These are phyloP conservation scores for Alethe diademata DNA, from an alignment of 2,113 vertebrate genomes.

Conservation along the genomic window DNA sequence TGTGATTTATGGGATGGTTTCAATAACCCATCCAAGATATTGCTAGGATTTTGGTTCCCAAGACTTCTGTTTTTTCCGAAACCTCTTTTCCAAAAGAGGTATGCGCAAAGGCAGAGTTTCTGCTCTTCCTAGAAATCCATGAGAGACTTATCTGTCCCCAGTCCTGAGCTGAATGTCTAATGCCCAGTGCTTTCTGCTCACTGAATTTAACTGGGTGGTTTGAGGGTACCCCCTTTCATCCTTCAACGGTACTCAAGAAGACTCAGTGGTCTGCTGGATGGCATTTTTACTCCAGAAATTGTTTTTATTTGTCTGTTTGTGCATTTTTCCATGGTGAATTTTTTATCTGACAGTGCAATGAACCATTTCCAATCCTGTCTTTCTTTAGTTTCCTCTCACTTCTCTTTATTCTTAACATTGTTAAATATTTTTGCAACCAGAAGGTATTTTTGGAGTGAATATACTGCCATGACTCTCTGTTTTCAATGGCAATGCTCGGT, in stretches of 20 bases:
- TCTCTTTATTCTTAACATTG: constrained; percentile 50
- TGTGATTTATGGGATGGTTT: background rate
- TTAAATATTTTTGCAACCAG: constrained; percentile 67
- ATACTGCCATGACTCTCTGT: constrained; percentile 57
- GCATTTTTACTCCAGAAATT: background rate
- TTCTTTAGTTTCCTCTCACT: constrained; percentile 49
- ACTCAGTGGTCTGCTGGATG: background rate
- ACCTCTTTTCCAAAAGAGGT: background rate
- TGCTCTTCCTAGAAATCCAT: constrained; percentile 32
- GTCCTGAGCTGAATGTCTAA: background rate
- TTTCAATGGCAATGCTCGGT: constrained; percentile 56
- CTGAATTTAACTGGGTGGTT: background rate
- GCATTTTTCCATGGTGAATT: background rate
- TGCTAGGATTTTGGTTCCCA: background rate
- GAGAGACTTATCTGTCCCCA: background rate
- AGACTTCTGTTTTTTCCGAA: background rate
- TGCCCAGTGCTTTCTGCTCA: accelerated
- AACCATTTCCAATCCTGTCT: constrained; percentile 32
- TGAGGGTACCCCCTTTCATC: background rate
- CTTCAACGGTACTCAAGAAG: background rate
- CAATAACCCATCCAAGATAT: background rate
- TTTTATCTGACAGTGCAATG: constrained; percentile 34
- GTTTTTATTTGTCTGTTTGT: constrained; percentile 19
- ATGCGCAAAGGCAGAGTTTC: background rate
- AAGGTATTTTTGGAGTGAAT: constrained; percentile 67